phyloP scores from a whole-genome alignment of 2,113 vertebrate genomes.

The Mellivora capensis region DNA sequence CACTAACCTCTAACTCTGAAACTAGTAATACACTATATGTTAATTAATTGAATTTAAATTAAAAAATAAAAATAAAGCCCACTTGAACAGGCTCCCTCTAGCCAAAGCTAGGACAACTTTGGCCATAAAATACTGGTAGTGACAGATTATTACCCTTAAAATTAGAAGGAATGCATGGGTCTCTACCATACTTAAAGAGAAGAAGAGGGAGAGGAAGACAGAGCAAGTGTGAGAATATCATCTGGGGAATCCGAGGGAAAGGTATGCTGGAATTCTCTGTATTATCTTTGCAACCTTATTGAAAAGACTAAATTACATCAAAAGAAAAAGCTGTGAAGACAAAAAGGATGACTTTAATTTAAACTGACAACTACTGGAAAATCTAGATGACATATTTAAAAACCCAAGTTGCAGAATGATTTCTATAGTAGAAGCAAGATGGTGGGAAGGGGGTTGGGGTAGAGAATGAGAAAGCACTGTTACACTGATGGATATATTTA shows the following conservation, averaged over 20 bases:
- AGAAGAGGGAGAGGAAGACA: not conserved
- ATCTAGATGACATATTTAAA: not conserved
- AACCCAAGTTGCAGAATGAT: not conserved
- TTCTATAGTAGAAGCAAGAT: not conserved
- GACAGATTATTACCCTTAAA: not conserved
- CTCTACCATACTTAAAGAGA: not conserved
- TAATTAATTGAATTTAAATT: not conserved
- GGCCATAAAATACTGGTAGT: not conserved
- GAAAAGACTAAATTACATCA: not conserved
- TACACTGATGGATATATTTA: not conserved
- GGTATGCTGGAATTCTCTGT: not conserved
- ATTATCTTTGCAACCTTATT: not conserved
- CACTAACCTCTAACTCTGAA: too few relatives aligned
- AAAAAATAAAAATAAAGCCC: not conserved
- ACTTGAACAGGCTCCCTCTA: not conserved
- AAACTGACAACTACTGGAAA: not conserved
- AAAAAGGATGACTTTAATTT: not conserved
- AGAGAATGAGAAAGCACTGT: not conserved
- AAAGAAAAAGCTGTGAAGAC: not conserved
- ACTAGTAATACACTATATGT: too few relatives aligned
- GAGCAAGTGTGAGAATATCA: not conserved
- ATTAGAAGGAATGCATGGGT: not conserved
- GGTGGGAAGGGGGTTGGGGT: not conserved
- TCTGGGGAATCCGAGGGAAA: not conserved
- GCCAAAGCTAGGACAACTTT: not conserved